A percentile compares a stretch with the other conserved stretches of the same genome.
Evolutionary conservation across 2,888 invertebrate genomes (phyloP).

Genomic region (Eilema depressum): DNA sequence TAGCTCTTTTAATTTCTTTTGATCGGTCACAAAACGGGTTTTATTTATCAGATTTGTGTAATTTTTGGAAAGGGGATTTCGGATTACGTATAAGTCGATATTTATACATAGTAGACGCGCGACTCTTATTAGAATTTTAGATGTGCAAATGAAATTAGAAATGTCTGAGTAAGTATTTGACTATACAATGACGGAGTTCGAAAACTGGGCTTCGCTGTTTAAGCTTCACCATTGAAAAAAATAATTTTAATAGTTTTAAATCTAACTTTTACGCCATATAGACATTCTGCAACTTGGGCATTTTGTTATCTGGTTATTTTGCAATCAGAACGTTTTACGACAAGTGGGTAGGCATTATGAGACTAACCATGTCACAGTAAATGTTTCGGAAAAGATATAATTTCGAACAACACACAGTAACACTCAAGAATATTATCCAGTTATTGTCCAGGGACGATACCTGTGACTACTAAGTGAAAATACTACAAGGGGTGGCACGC

Average conservation of each 20-base stretch:
- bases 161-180: neutral
- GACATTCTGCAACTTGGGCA: no score
- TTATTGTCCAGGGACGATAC: neutral
- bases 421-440: neutral
- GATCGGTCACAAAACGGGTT: constrained; percentile 10
- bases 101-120: neutral
- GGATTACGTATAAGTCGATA: neutral
- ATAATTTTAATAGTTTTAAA: neutral
- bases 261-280: no score
- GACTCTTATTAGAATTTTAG: neutral
- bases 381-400: neutral
- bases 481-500: constrained; percentile 46
- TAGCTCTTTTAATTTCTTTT: constrained; percentile 8
- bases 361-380: no score
- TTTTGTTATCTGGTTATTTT: no score
- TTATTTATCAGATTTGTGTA: constrained; percentile 5
- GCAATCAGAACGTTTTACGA: no score
- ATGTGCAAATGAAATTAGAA: neutral
- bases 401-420: neutral
- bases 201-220: neutral
- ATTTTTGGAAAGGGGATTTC: constrained; percentile 15
- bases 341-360: no score
- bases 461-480: constrained; percentile 15
- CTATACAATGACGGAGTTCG: neutral
- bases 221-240: neutral